phyloP scores from a whole-genome alignment of 1,140 invertebrate genomes.

The Drosophila aff. region DNA sequence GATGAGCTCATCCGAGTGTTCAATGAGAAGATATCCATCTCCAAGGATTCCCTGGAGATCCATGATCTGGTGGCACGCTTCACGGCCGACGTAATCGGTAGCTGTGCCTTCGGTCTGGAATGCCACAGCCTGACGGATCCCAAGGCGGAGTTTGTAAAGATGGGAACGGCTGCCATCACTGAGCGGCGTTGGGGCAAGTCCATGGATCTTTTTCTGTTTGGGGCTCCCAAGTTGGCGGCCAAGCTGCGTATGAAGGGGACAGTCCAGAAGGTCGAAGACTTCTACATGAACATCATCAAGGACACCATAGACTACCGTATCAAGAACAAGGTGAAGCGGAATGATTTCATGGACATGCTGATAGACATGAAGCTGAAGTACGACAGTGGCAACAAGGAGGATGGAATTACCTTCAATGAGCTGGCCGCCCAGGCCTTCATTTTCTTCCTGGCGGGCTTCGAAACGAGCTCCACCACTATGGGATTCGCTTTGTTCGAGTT shows the following conservation, averaged over 20 bases:
- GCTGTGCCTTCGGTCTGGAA: slow-evolving; percentile 88
- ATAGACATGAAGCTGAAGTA: slow-evolving; percentile 85
- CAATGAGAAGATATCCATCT: neutral
- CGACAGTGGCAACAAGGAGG: slow-evolving; percentile 28
- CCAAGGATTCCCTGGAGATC: slow-evolving; percentile 44
- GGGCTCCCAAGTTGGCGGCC: slow-evolving; percentile 42
- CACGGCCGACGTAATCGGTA: slow-evolving; percentile 86
- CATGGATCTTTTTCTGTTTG: slow-evolving; percentile 29
- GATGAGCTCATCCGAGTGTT: slow-evolving; percentile 48
- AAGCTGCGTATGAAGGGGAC: slow-evolving; percentile 56
- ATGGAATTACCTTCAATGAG: slow-evolving; percentile 47
- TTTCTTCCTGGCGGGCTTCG: slow-evolving; percentile 87
- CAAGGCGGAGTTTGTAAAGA: slow-evolving; percentile 86
- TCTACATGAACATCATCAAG: slow-evolving; percentile 72
- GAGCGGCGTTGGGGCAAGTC: slow-evolving; percentile 25
- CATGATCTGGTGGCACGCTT: slow-evolving; percentile 66
- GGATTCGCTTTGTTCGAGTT: slow-evolving; percentile 86
- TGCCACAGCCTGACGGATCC: slow-evolving; percentile 86
- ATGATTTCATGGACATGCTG: slow-evolving; percentile 85
- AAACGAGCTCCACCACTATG: slow-evolving; percentile 87
- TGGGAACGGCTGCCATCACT: slow-evolving; percentile 36
- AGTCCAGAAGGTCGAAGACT: slow-evolving; percentile 84
- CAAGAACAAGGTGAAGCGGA: slow-evolving; percentile 54
- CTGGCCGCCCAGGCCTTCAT: slow-evolving; percentile 85
- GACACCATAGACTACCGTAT: slow-evolving; percentile 65